Conservation (phyloP, 2,888 invertebrate species). For the Geophilus truncorum region DNA sequence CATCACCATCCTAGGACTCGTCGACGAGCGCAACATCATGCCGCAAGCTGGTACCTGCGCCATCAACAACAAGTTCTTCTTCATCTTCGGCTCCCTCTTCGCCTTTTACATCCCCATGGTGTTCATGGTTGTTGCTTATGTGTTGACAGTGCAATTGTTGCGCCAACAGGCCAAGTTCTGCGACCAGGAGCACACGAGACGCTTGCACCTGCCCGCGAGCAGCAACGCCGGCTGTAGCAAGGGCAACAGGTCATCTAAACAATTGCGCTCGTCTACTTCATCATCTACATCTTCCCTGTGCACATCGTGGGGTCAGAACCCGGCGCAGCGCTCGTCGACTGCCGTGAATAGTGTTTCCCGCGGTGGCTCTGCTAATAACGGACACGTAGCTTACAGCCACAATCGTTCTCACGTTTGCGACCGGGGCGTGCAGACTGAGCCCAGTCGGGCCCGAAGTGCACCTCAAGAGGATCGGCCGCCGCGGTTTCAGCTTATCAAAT, state of each 20-base stretch:
- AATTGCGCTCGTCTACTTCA: not conserved
- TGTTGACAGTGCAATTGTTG: conserved; percentile 79
- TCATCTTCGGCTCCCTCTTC: conserved; percentile 87
- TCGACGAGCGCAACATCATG: conserved; percentile 51
- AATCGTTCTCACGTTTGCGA: conserved; percentile 52
- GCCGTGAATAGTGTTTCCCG: not conserved
- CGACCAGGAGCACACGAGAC: conserved; percentile 37
- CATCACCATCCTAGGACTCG: conserved; percentile 55
- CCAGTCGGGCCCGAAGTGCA: conserved; percentile 53
- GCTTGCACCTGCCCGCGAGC: conserved; percentile 36
- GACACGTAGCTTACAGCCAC: conserved; percentile 39
- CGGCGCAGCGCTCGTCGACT: no score
- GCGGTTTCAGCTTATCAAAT: not conserved
- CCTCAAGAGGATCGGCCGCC: not conserved
- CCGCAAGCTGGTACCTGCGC: conserved; percentile 46
- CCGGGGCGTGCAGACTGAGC: conserved; percentile 66
- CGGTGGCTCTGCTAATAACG: not conserved
- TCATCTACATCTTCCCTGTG: not conserved
- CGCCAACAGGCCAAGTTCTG: conserved; percentile 60
- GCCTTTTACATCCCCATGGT: conserved; percentile 93
- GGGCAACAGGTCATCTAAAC: not conserved
- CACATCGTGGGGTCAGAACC: not conserved
- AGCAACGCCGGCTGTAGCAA: not conserved
- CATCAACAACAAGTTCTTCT: conserved; percentile 49
- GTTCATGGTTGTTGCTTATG: conserved; percentile 94